phyloP scores from a whole-genome alignment of 2,113 vertebrate genomes.

The Electrona antarctica region DNA sequence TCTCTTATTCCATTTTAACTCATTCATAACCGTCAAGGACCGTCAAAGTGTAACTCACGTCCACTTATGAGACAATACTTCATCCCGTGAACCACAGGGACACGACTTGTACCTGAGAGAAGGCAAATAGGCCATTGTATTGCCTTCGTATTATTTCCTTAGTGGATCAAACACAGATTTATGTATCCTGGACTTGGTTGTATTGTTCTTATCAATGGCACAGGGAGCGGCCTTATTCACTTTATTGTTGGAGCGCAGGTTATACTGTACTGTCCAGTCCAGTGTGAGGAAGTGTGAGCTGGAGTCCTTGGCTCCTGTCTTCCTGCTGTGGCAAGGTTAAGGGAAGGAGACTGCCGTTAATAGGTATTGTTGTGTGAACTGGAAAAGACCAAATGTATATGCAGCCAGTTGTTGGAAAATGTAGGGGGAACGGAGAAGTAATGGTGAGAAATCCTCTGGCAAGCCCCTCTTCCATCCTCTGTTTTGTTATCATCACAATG shows the following conservation, averaged over 20 bases:
- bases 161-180: conserved; percentile 75
- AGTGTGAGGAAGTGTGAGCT: conserved; percentile 59
- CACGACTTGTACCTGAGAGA: conserved; percentile 57
- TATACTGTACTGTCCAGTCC: conserved; percentile 20
- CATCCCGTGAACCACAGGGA: conserved; percentile 3
- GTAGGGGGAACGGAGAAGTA: no score
- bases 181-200: conserved; percentile 70
- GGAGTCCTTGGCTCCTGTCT: conserved; percentile 62
- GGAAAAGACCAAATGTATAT: conserved; percentile 2
- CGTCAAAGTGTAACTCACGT: conserved; percentile 22
- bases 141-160: conserved; percentile 78
- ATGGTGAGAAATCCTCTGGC: no score
- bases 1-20: no score
- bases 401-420: no score
- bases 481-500: no score
- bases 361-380: conserved; percentile 2
- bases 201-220: conserved; percentile 69
- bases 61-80: conserved; percentile 29
- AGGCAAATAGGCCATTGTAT: conserved; percentile 77
- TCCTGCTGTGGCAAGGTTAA: conserved; percentile 55
- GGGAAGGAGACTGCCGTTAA: conserved; percentile 51
- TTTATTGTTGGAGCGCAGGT: conserved; percentile 50
- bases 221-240: conserved; percentile 34
- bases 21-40: no score
- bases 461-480: no score